Evolutionary conservation across 2,797 vertebrate genomes (phyloP).

Genomic region (Manis crassicaudata): DNA sequence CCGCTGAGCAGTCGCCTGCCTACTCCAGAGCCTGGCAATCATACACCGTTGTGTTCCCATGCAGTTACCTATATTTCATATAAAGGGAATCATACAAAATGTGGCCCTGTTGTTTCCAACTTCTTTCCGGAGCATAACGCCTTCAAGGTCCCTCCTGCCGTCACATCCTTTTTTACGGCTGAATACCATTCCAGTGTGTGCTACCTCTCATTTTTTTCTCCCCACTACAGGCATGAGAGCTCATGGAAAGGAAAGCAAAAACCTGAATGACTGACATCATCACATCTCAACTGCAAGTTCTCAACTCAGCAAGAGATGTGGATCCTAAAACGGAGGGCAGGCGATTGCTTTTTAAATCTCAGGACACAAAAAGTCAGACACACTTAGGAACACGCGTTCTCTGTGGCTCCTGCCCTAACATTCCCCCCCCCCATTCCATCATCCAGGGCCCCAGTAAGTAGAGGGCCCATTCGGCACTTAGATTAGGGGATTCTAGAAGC

Average conservation of each 20-base stretch:
- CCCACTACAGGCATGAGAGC: not conserved
- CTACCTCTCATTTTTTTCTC: fast-evolving
- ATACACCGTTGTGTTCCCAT: fast-evolving
- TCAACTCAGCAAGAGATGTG: not conserved
- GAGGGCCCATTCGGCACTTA: not conserved
- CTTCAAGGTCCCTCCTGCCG: not conserved
- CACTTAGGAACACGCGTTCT: fast-evolving
- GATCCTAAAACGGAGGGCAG: fast-evolving
- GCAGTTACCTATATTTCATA: fast-evolving
- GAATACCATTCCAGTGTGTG: fast-evolving
- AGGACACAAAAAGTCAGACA: not conserved
- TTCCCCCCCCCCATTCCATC: no score
- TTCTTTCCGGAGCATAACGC: fast-evolving
- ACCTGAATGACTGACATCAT: fast-evolving
- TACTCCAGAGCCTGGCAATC: not conserved
- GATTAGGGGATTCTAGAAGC: not conserved
- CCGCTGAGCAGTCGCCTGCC: not conserved
- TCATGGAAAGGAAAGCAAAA: not conserved
- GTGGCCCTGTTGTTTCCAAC: no score
- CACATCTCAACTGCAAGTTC: fast-evolving
- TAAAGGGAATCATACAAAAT: fast-evolving
- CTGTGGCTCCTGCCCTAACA: not conserved
- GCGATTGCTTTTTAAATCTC: fast-evolving
- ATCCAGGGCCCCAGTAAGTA: fast-evolving
- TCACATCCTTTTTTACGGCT: fast-evolving